Evolutionary conservation across 2,888 invertebrate genomes (phyloP).

Genomic region (Anthrax anthrax): DNA sequence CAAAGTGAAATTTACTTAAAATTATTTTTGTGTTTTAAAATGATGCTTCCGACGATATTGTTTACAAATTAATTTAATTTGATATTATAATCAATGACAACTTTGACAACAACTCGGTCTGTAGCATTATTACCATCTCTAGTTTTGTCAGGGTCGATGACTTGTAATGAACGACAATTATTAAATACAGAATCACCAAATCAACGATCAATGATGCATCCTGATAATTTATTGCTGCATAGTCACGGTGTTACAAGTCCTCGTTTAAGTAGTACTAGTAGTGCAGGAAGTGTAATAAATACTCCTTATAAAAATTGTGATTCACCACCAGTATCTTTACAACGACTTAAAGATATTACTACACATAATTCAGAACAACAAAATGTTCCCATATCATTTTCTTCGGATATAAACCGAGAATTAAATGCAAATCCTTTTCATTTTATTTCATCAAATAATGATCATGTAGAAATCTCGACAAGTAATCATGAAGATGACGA

Average conservation of each 20-base stretch:
- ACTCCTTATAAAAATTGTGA: neutral
- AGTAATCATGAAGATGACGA: slow-evolving; percentile 9
- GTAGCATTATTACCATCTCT: slow-evolving; percentile 12
- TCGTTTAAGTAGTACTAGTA: slow-evolving; percentile 15
- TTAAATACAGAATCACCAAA: slow-evolving; percentile 3
- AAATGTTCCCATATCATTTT: neutral
- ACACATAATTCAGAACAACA: neutral
- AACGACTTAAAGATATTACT: neutral
- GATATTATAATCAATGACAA: slow-evolving; percentile 13
- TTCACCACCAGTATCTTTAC: neutral
- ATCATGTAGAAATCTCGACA: neutral
- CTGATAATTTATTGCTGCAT: slow-evolving; percentile 28
- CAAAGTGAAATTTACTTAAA: no score
- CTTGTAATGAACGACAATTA: slow-evolving; percentile 9
- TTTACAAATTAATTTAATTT: no score
- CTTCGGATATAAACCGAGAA: neutral
- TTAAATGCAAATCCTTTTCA: neutral
- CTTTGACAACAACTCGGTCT: slow-evolving; percentile 16
- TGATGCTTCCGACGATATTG: neutral
- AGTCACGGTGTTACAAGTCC: slow-evolving; percentile 27
- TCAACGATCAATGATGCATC: slow-evolving; percentile 22
- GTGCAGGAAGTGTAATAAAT: slow-evolving; percentile 1
- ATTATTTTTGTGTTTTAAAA: no score
- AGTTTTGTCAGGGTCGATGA: slow-evolving; percentile 7
- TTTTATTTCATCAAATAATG: neutral